A percentile compares a stretch with the other conserved stretches of the same genome.
Evolutionary conservation across 2,113 vertebrate genomes (phyloP).

Genomic region (Ploceus nigricollis): DNA sequence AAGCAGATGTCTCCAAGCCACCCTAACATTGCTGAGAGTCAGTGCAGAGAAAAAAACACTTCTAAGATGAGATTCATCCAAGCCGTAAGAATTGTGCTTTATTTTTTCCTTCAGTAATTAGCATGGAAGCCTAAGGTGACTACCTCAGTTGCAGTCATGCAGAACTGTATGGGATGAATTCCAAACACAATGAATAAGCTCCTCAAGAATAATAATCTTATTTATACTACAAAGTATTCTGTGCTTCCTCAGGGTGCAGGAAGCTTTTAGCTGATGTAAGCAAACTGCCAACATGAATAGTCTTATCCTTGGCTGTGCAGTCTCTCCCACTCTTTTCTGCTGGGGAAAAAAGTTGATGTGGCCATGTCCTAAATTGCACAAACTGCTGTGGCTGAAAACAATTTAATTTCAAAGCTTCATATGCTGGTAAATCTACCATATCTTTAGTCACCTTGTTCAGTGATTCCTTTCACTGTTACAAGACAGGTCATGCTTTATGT

Average conservation of each 20-base stretch:
- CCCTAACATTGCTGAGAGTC: neutral
- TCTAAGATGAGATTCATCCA: neutral
- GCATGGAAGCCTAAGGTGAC: neutral
- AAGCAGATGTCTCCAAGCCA: neutral
- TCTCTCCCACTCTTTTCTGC: neutral
- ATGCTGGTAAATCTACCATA: conserved; percentile 5
- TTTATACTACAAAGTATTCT: neutral
- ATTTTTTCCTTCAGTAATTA: neutral
- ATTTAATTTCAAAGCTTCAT: neutral
- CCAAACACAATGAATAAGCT: neutral
- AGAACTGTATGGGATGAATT: neutral
- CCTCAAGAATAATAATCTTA: neutral
- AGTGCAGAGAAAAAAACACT: neutral
- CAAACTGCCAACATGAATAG: neutral
- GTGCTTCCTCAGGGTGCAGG: neutral
- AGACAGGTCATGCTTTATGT: neutral
- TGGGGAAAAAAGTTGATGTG: neutral
- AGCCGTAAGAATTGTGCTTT: neutral
- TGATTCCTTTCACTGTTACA: neutral
- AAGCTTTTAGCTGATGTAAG: neutral
- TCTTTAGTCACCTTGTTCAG: neutral
- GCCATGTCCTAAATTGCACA: neutral
- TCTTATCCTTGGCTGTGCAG: neutral
- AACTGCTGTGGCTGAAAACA: conserved; percentile 8
- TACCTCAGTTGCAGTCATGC: neutral